phyloP scores from a whole-genome alignment of 2,888 invertebrate species.

The Monopis laevigella region DNA sequence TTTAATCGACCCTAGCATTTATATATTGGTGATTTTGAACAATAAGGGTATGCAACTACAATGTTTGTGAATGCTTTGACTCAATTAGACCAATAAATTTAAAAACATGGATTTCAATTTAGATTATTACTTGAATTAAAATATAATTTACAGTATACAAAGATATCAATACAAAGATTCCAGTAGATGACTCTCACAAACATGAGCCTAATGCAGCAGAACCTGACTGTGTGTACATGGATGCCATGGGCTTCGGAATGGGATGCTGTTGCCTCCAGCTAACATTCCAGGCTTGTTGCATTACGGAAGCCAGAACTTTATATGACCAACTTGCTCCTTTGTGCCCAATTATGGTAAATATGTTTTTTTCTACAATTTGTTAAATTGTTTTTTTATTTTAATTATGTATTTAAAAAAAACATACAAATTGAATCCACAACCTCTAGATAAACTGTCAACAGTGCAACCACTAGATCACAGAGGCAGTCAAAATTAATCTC shows the following conservation, averaged over 20 bases:
- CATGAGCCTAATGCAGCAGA: conserved; percentile 72
- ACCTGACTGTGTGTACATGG: conserved; percentile 96
- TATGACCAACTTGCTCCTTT: conserved; percentile 98
- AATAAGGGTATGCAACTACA: no score
- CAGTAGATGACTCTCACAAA: conserved; percentile 79
- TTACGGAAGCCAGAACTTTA: conserved; percentile 92
- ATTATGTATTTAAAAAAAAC: no score
- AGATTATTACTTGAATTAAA: no score
- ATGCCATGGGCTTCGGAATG: conserved; percentile 99
- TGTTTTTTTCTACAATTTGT: conserved; percentile 1
- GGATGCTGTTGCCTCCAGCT: conserved; percentile 97
- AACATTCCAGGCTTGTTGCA: conserved; percentile 97
- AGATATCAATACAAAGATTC: conserved; percentile 86
- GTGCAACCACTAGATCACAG: no score
- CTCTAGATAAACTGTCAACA: no score
- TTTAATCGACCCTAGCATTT: no score
- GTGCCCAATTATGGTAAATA: conserved; percentile 92
- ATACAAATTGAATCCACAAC: no score
- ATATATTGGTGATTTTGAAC: no score
- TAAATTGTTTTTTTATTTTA: not conserved
- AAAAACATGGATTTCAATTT: no score
- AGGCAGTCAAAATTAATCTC: no score
- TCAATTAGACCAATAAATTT: no score
- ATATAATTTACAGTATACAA: conserved; percentile 86
- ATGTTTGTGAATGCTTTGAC: no score